Base-by-base conservation (phyloP, 2,888 invertebrate species). In the Achlya flavicornis region DNA sequence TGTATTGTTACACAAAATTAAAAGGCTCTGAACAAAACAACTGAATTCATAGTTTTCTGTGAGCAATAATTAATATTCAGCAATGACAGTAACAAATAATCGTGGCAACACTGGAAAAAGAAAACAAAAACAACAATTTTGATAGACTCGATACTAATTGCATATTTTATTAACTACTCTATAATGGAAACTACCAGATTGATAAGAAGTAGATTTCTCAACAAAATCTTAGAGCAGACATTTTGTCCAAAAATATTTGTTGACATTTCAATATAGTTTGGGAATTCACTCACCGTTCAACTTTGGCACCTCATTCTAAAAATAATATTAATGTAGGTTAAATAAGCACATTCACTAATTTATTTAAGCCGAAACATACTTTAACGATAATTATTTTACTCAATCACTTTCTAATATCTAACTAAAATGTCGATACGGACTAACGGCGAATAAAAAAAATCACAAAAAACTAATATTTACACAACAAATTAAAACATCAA, bases 61-160 rank as follows among this genome's bases (percentile, higher is more conserved):
- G 8, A 53, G 19, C 53, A 53, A 10, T 53, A 19, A n/a, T 46
- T 46, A 6, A n/a, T n/a, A 46, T 14, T 46, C 46, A 46, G 46
- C 46, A 46, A n/a, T 46, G 46, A 46, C 53, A 53, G 16, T 53
- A 53, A 53, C 53, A 4, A 53, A 53, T n/a, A 53, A 19, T 48
- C 3, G 68, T 73, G 76, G 74, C 79, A 76, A 78, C 69, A 71
- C 65, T 63, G 73, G 69, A 71, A 69, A 61, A 53, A 48, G n/a
- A 63, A 62, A 41, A 41, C 41, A 41, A 62, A 57, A 64, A 66
- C 60, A 67, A 73, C 72, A 74, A 79, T 80, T 81, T 75, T 78
- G 78, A 64, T 33, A 66, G 48, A 65, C 61, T 68, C 57, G 57
- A 66, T 62, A 46, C 60, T 32, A 61, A 53, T 48, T 53, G 53